Evolutionary conservation across 2,113 vertebrate species (phyloP).

Genomic region (Scolopax mira): DNA sequence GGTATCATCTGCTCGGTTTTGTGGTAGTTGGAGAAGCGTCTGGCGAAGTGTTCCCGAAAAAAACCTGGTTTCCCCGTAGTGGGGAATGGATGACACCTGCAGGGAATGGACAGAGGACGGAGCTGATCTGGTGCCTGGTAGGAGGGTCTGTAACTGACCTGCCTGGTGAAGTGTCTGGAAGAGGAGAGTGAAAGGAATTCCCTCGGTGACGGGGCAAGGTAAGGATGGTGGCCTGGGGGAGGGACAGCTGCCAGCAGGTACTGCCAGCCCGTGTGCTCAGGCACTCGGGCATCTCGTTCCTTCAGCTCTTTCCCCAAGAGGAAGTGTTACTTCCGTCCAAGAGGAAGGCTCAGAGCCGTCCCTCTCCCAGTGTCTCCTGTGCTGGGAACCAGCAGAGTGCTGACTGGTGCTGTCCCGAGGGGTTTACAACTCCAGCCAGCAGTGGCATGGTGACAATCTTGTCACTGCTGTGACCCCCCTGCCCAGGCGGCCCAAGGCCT

Average conservation of each 20-base stretch:
- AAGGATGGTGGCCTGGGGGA: neutral
- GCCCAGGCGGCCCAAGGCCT: fast-evolving
- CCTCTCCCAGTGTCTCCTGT: fast-evolving
- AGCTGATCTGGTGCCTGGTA: neutral
- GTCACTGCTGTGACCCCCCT: neutral
- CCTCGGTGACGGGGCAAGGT: fast-evolving
- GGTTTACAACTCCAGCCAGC: neutral
- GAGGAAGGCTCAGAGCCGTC: neutral
- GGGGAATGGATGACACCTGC: neutral
- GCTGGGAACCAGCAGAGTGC: neutral
- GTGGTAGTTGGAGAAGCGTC: neutral
- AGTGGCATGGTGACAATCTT: fast-evolving
- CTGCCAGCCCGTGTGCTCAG: fast-evolving
- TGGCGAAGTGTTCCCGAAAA: neutral
- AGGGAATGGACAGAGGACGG: neutral
- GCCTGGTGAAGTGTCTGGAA: neutral
- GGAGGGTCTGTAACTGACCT: neutral
- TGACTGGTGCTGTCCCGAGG: neutral
- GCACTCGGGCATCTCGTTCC: fast-evolving
- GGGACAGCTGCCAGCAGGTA: neutral
- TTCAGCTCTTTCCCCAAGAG: neutral
- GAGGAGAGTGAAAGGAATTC: neutral
- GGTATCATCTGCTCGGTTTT: fast-evolving
- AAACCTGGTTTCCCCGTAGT: fast-evolving
- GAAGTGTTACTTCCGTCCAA: neutral